Evolutionary conservation across 2,888 invertebrate species (phyloP).

Genomic region (Polia nebulosa): DNA sequence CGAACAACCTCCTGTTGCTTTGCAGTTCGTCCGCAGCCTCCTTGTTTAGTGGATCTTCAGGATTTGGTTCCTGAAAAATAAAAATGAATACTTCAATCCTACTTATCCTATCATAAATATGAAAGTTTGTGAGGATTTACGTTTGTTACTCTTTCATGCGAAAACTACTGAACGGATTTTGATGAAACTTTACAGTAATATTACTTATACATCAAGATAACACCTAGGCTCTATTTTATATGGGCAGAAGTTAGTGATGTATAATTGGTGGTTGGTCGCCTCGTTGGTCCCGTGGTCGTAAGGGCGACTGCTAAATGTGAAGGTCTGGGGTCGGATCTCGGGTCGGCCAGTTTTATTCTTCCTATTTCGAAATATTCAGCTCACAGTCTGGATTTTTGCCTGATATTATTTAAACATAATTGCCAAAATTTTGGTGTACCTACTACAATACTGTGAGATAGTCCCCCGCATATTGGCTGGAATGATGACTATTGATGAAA

Average conservation of each 20-base stretch:
- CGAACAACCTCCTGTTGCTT: conserved; percentile 97
- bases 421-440: no score
- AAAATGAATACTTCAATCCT: neutral
- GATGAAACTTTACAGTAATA: no score
- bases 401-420: no score
- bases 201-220: no score
- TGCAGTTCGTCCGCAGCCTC: conserved; percentile 99
- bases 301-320: neutral
- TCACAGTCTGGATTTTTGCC: neutral
- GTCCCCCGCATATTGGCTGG: no score
- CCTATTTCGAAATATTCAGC: neutral
- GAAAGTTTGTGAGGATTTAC: no score
- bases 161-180: no score
- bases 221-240: no score
- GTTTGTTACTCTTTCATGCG: no score
- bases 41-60: conserved; percentile 99
- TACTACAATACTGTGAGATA: no score
- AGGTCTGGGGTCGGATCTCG: neutral
- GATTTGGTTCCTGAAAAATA: conserved; percentile 97
- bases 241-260: neutral
- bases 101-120: no score
- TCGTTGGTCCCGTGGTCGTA: neutral
- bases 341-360: neutral
- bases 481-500: no score
- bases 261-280: neutral